Evolutionary conservation across 2,888 invertebrate genomes (phyloP), one percentile per base, ranked within the genome.

Genomic region (Aspidiotus destructor): DNA sequence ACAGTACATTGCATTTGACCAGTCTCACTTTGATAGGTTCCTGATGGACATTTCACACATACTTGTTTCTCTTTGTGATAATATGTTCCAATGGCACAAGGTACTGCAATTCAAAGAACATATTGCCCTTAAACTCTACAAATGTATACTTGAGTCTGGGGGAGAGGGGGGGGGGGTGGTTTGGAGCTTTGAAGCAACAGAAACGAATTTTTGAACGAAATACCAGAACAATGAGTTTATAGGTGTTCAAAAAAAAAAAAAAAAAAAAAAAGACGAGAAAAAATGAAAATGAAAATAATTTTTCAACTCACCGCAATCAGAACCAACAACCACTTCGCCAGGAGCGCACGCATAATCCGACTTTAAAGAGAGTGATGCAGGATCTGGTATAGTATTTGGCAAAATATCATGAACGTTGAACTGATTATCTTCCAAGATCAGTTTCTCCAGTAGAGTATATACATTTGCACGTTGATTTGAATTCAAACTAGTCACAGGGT

Each of bases 301-400:
- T 55, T 40, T 3, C 1, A 41, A 57, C 67, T 58, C 81, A 89
- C 89, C 95, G 78, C 96, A 96, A 76, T 92, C 89, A 68, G 93
- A 92, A 57, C 91, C 89, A 83, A 92, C 88, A 0, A 94, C 92
- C 41, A 97, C 96, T 80, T 95, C 92, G 67, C 96, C 96, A 73
- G 86, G 83, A 0, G 92, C 91, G 76, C 97, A 98, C 65, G 92
- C 90, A 75, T 93, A 95, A 77, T 93, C 92, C 0, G 94, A 93
- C 71, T 87, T 84, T n/a, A 97, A 80, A 40, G 84, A 79, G 70
- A 97, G 80, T 3, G 93, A 92, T 10, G 92, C 89, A 69, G 95
- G 91, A 79, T 96, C 95, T 0, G 95, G 93, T 0, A 92, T 88
- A 0, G 95, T 96, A 76, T 95, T 96, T 15, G 96, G 96, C 65